Evolutionary conservation across 2,113 vertebrate genomes (phyloP).

Genomic region (Ranitomeya variabilis): DNA sequence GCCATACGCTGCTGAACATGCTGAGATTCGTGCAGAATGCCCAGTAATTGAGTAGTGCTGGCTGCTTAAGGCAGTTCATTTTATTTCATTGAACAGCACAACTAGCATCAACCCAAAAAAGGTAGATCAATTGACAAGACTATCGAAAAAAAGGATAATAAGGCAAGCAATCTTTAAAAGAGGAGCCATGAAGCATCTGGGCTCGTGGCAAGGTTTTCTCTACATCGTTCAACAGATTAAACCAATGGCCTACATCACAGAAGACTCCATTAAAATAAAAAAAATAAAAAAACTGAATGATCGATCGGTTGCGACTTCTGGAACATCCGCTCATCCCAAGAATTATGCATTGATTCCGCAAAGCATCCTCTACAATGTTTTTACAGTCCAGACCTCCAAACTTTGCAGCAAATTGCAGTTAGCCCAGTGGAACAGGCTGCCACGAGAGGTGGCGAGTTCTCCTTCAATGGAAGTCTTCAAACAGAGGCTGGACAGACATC

Average conservation of each 20-base stretch:
- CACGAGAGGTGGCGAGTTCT: too few relatives aligned
- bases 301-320: too few relatives aligned
- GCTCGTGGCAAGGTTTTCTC: constrained; percentile 13
- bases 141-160: background rate
- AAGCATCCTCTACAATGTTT: too few relatives aligned
- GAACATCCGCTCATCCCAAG: too few relatives aligned
- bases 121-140: constrained; percentile 15
- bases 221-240: constrained; percentile 5
- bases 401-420: too few relatives aligned
- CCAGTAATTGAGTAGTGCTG: background rate
- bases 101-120: background rate
- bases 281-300: background rate
- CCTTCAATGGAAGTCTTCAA: too few relatives aligned
- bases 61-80: background rate
- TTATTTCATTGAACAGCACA: background rate
- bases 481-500: too few relatives aligned
- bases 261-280: background rate
- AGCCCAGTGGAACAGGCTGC: too few relatives aligned
- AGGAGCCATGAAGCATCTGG: background rate
- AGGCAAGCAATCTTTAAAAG: background rate
- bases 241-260: background rate
- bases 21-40: background rate
- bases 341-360: too few relatives aligned
- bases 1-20: too few relatives aligned
- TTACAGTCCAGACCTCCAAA: too few relatives aligned